Evolutionary conservation across 2,888 invertebrate species (phyloP).

Genomic region (Diplolepis rosae): DNA sequence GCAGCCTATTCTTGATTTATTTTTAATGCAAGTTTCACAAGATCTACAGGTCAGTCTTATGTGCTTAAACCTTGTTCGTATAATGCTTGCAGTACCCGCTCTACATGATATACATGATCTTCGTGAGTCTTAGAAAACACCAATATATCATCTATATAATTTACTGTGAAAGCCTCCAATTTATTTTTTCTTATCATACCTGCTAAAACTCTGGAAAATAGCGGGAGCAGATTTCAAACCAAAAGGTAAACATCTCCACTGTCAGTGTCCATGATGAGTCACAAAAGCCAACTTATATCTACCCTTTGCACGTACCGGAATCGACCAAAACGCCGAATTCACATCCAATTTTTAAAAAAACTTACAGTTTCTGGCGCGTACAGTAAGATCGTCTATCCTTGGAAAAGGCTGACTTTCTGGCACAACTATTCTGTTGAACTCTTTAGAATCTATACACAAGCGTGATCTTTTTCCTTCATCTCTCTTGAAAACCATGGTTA

Average conservation of each 20-base stretch:
- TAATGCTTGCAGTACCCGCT: conserved; percentile 47
- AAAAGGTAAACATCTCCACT: conserved; percentile 47
- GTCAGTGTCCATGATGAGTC: conserved; percentile 48
- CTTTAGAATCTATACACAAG: conserved; percentile 59
- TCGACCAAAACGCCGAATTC: conserved; percentile 47
- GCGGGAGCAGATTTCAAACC: conserved; percentile 46
- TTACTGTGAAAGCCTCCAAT: conserved; percentile 46
- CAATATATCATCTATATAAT: conserved; percentile 55
- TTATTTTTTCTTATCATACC: conserved; percentile 44
- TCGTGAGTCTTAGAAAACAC: conserved; percentile 50
- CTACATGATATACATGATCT: conserved; percentile 50
- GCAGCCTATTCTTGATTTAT: conserved; percentile 52
- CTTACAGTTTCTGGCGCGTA: conserved; percentile 40
- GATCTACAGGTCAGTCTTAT: conserved; percentile 37
- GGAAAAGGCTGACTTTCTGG: conserved; percentile 45
- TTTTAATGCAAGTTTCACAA: conserved; percentile 56
- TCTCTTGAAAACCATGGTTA: conserved; percentile 54
- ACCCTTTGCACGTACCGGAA: conserved; percentile 42
- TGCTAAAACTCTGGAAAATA: conserved; percentile 45
- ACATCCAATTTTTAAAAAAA: conserved; percentile 42
- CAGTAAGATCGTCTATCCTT: conserved; percentile 41
- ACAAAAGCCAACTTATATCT: conserved; percentile 48
- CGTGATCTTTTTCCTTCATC: conserved; percentile 58
- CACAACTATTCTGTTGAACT: conserved; percentile 48
- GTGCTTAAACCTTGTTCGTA: conserved; percentile 45